Evolutionary conservation across 2,888 invertebrate genomes (phyloP).

Genomic region (Muscina levida): DNA sequence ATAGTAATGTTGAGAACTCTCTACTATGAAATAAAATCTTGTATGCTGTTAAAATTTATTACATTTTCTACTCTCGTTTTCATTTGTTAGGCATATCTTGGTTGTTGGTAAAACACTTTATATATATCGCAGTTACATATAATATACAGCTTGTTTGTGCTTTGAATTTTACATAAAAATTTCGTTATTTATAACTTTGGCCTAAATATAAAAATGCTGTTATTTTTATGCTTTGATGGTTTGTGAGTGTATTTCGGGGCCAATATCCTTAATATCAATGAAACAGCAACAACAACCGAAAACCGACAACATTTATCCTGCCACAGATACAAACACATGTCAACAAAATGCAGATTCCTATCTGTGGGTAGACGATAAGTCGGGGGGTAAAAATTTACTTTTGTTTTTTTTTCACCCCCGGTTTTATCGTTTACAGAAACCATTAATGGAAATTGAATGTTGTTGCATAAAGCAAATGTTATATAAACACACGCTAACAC

Average conservation of each 20-base stretch:
- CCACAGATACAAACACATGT: not conserved
- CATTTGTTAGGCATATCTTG: too few species aligned
- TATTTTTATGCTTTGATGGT: constrained; percentile 1
- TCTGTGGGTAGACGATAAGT: not conserved
- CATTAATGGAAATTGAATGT: constrained; percentile 57
- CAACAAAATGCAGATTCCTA: not conserved
- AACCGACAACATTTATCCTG: constrained; percentile 9
- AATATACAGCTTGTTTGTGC: too few species aligned
- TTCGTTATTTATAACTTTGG: constrained; percentile 19
- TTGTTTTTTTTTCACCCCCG: constrained; percentile 37
- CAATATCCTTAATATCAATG: constrained; percentile 13
- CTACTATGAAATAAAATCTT: too few species aligned
- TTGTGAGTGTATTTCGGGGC: too few species aligned
- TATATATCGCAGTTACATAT: too few species aligned
- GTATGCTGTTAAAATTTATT: too few species aligned
- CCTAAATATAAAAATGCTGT: constrained; percentile 16
- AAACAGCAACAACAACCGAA: not conserved
- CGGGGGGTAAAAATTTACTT: not conserved
- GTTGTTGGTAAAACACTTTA: too few species aligned
- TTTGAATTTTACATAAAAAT: constrained; percentile 15
- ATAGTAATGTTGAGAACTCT: too few species aligned
- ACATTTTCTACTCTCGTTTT: too few species aligned
- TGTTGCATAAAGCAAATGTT: constrained; percentile 28
- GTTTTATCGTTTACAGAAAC: constrained; percentile 31
- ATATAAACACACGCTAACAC: not conserved